Percentiles rank a stretch among this genome's conserved stretches.
These are phyloP conservation scores for Thelaira solivaga DNA, from an alignment of 2,888 invertebrate species.

Conservation along the genomic window DNA sequence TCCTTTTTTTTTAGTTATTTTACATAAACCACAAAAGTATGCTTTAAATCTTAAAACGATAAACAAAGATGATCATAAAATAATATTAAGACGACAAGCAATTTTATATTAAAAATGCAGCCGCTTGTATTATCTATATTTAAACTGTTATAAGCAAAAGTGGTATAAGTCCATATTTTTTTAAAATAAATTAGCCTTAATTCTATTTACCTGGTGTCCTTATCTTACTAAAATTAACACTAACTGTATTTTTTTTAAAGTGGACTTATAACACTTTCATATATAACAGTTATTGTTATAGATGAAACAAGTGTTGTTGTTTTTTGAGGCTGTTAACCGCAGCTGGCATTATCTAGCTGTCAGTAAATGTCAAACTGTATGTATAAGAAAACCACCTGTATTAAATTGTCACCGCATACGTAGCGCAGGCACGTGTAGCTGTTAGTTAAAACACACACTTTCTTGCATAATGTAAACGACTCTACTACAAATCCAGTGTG, in stretches of 20 bases:
- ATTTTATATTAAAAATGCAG: conserved; percentile 4
- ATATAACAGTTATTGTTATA: too few relatives aligned
- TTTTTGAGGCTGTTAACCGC: conserved; percentile 17
- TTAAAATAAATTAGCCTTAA: too few relatives aligned
- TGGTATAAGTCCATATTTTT: too few relatives aligned
- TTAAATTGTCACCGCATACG: conserved; percentile 40
- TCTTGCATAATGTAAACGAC: too few relatives aligned
- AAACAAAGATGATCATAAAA: too few relatives aligned
- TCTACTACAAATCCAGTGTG: too few relatives aligned
- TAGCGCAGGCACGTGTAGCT: neutral
- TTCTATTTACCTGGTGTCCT: too few relatives aligned
- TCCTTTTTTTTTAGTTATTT: neutral
- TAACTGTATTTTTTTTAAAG: too few relatives aligned
- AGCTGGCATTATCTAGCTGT: conserved; percentile 36
- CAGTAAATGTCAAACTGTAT: conserved; percentile 43
- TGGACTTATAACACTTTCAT: too few relatives aligned
- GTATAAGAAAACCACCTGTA: conserved; percentile 46
- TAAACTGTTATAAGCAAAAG: too few relatives aligned
- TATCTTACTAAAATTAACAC: too few relatives aligned
- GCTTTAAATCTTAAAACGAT: neutral
- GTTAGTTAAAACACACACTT: neutral
- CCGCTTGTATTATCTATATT: too few relatives aligned
- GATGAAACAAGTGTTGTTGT: conserved; percentile 17
- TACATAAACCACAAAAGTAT: conserved; percentile 1
- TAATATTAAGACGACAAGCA: conserved; percentile 12